Evolutionary conservation across 1,140 invertebrate species (phyloP), one percentile per base, ranked within the genome.

Genomic region (Nasonia longicornis): DNA sequence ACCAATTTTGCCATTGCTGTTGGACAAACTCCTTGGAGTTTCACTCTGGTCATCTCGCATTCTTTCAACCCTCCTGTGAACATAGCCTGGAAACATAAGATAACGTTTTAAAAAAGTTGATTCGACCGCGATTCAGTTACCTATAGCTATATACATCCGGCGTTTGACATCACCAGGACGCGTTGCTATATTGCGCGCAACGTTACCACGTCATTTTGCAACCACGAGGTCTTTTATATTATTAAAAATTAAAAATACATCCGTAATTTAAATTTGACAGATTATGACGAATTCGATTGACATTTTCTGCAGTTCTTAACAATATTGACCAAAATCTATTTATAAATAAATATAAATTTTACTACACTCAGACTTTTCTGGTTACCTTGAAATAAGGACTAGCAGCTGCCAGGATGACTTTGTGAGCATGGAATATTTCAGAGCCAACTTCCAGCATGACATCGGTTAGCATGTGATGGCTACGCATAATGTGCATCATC

Each of bases 331-430:
- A 16, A 48, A 48, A 12, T 48, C 45, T n/a, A n/a, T 63, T 76
- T 64, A 35, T 2, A 64, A 10, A 76, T 26, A 76, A 76, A 58
- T 63, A 72, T 31, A 72, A 79, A 72, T 73, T 20, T 81, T 80
- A 35, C 31, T 35, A 35, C 31, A 35, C 31, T 84, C 58, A 66
- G 26, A 63, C 29, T 26, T 38, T 72, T 52, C n/a, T 81, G 3
- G 20, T 67, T 88, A 95, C 95, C 92, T 97, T 97, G 87, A 98
- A 98, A 89, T 98, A 99, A 3, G 97, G 97, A 91, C 97, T 98
- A 79, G 95, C 96, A 1, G 97, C 96, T 6, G 97, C 97, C 66
- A 99, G 91, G 38, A 99, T 95, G 20, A 98, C 94, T 91, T 97
- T 95, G 88, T 99, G 98, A 3, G 96, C 97, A 85, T 96, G 94